Percentiles rank a stretch among this genome's conserved stretches.
Conservation (phyloP, 2,797 vertebrate species). For the Falco rusticolus region DNA sequence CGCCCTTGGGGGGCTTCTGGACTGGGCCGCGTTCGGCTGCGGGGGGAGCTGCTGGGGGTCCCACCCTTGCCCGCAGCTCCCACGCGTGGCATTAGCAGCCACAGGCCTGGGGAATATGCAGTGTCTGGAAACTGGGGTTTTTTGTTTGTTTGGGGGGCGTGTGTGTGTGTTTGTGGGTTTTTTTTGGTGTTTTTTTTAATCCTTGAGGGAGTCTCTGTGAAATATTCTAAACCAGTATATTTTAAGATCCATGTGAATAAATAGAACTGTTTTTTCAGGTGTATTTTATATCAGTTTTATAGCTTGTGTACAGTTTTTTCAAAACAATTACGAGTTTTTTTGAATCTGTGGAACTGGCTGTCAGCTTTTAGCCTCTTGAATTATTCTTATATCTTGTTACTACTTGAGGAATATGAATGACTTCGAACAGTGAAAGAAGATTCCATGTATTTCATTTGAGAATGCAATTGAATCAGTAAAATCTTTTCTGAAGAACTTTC, state of each 20-base stretch:
- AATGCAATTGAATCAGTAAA: neutral
- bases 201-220: too few relatives aligned
- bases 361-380: neutral
- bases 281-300: neutral
- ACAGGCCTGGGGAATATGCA: neutral
- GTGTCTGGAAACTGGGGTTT: neutral
- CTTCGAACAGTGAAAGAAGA: neutral
- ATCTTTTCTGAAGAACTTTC: neutral
- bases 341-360: rapidly evolving
- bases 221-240: rapidly evolving
- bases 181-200: neutral
- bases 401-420: neutral
- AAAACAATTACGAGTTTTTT: neutral
- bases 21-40: neutral
- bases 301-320: neutral
- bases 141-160: neutral
- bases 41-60: too few relatives aligned
- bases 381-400: neutral
- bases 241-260: neutral
- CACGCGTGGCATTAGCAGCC: rapidly evolving
- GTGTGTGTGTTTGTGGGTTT: too few relatives aligned
- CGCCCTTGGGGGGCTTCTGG: too few relatives aligned
- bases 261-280: neutral
- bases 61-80: rapidly evolving
- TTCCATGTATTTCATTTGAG: neutral